phyloP scores from a whole-genome alignment of 2,113 vertebrate species.

The Festucalex cinctus region DNA sequence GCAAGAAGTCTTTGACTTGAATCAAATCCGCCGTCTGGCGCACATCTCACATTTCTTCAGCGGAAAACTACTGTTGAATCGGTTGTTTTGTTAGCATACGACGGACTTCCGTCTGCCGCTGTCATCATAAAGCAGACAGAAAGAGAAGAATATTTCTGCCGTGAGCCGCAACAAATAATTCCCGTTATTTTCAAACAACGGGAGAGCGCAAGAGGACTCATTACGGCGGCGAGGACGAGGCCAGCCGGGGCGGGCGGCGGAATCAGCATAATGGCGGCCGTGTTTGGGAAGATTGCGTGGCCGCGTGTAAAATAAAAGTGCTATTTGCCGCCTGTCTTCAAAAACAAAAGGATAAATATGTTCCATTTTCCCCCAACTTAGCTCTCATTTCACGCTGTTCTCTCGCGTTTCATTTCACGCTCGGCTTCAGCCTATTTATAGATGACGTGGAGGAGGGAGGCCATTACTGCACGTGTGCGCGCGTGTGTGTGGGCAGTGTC shows the following conservation, averaged over 20 bases:
- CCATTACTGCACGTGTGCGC: slow-evolving; percentile 38
- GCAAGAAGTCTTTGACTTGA: background rate
- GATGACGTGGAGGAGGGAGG: slow-evolving; percentile 52
- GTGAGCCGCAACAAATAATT: slow-evolving; percentile 13
- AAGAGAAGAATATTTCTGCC: background rate
- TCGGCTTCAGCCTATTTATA: slow-evolving; percentile 69
- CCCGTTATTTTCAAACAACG: slow-evolving; percentile 23
- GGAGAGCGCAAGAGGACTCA: slow-evolving; percentile 26
- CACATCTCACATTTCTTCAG: background rate
- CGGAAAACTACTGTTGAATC: background rate
- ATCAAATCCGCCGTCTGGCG: background rate
- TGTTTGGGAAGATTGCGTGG: slow-evolving; percentile 60
- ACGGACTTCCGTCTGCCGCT: background rate
- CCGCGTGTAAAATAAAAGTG: slow-evolving; percentile 48
- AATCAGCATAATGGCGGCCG: slow-evolving; percentile 36
- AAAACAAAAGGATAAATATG: slow-evolving; percentile 65
- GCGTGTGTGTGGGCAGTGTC: background rate
- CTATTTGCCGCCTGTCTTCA: slow-evolving; percentile 45
- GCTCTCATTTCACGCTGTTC: slow-evolving; percentile 61
- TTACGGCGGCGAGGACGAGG: slow-evolving; percentile 24
- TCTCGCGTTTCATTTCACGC: slow-evolving; percentile 70
- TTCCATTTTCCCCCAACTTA: slow-evolving; percentile 60
- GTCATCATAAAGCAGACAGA: background rate
- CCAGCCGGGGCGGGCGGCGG: background rate
- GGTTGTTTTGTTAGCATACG: background rate